Evolutionary conservation across 2,888 invertebrate species (phyloP).

Genomic region (Pelosia muscerda): DNA sequence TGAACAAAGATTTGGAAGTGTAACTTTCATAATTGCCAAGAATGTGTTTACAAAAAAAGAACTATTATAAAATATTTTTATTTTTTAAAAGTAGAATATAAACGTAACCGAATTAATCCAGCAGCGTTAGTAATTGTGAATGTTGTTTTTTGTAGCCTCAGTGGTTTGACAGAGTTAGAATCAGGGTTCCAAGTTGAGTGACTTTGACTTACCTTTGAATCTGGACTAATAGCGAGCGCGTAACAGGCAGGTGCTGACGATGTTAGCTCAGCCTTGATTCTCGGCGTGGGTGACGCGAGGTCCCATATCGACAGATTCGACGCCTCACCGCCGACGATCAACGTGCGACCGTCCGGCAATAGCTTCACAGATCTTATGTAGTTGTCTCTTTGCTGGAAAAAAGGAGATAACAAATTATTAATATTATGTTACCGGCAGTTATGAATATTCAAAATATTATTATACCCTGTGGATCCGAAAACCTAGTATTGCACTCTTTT

Average conservation of each 20-base stretch:
- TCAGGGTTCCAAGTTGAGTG: background rate
- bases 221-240: slow-evolving; percentile 98
- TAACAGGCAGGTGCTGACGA: slow-evolving; percentile 98
- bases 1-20: background rate
- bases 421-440: background rate
- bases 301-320: slow-evolving; percentile 98
- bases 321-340: slow-evolving; percentile 98
- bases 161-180: too few relatives aligned
- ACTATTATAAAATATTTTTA: background rate
- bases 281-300: slow-evolving; percentile 95
- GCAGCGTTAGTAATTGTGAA: background rate
- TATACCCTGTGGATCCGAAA: too few relatives aligned
- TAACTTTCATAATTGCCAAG: background rate
- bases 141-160: too few relatives aligned
- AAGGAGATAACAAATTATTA: background rate
- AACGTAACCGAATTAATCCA: background rate
- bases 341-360: slow-evolving; percentile 95
- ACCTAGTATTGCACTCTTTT: too few relatives aligned
- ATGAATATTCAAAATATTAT: background rate
- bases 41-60: background rate
- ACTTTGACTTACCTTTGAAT: slow-evolving; percentile 90
- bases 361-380: slow-evolving; percentile 98
- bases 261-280: slow-evolving; percentile 97
- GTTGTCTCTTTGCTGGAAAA: slow-evolving; percentile 93
- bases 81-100: background rate